Evolutionary conservation across 2,888 invertebrate species (phyloP).

Genomic region (Lepas anatifera): DNA sequence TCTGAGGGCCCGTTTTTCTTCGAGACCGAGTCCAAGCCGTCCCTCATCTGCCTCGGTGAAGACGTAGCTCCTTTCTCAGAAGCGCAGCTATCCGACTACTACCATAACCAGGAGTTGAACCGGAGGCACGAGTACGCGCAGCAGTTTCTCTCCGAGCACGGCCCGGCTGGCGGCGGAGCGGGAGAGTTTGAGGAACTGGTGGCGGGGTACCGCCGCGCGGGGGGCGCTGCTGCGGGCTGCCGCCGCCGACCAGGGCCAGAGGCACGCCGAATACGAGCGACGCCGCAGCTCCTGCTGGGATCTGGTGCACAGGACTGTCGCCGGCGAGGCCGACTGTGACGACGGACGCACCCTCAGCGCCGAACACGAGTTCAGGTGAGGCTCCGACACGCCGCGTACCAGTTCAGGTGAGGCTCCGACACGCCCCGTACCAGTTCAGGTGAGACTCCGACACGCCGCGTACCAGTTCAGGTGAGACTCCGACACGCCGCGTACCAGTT

Average conservation of each 20-base stretch:
- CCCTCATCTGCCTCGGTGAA: background rate
- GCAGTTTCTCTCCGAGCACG: background rate
- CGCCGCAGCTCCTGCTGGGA: background rate
- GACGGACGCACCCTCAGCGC: background rate
- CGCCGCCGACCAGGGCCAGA: too few species aligned
- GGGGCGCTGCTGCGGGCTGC: background rate
- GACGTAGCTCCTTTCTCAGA: background rate
- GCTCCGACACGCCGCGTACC: too few species aligned
- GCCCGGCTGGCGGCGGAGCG: background rate
- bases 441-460: too few species aligned
- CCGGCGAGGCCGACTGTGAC: background rate
- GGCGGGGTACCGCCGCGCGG: background rate
- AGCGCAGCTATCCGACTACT: background rate
- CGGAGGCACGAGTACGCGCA: background rate
- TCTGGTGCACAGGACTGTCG: background rate
- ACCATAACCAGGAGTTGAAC: background rate
- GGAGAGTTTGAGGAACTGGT: background rate
- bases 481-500: too few species aligned
- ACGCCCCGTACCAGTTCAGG: too few species aligned
- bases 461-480: too few species aligned
- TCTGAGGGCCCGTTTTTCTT: slow-evolving; percentile 1
- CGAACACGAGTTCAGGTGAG: background rate
- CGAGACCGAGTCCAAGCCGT: background rate
- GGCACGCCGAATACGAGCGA: background rate
- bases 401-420: too few species aligned